Evolutionary conservation across 2,888 invertebrate species (phyloP).

Genomic region (Tanytarsus gracilentus): DNA sequence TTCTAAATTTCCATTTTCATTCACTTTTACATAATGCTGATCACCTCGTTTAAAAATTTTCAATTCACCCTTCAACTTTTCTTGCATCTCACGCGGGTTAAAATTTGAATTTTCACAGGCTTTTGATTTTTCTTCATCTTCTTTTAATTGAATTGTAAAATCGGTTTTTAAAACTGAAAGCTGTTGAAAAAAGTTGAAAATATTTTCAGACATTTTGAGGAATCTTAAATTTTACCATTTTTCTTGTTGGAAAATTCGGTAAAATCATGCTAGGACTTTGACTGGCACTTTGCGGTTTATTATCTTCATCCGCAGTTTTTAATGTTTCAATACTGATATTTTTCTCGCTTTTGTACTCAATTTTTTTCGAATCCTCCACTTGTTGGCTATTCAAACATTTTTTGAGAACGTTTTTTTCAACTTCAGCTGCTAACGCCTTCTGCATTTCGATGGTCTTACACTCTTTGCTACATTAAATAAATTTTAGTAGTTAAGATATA

Average conservation of each 20-base stretch:
- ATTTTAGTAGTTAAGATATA: too few relatives aligned
- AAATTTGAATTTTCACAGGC: not conserved
- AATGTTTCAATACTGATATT: slow-evolving; percentile 3
- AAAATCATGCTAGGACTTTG: not conserved
- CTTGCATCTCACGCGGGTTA: not conserved
- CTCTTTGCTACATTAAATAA: too few relatives aligned
- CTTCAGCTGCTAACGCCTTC: too few relatives aligned
- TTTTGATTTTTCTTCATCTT: not conserved
- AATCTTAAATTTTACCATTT: too few relatives aligned
- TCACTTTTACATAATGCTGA: not conserved
- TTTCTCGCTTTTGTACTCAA: not conserved
- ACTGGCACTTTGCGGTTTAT: not conserved
- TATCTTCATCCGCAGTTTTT: not conserved
- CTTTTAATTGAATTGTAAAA: not conserved
- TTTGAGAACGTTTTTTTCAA: too few relatives aligned
- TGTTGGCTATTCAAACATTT: too few relatives aligned
- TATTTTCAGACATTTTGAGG: too few relatives aligned
- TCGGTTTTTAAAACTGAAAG: not conserved
- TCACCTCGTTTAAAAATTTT: slow-evolving; percentile 9
- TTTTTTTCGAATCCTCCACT: too few relatives aligned
- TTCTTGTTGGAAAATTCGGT: not conserved
- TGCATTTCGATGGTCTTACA: too few relatives aligned
- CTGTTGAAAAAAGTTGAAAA: not conserved
- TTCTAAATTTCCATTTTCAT: not conserved
- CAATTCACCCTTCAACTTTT: not conserved